Percentiles rank a stretch among this genome's conserved stretches.
phyloP scores from a whole-genome alignment of 2,888 invertebrate species.

The Drosophila neotestacea region DNA sequence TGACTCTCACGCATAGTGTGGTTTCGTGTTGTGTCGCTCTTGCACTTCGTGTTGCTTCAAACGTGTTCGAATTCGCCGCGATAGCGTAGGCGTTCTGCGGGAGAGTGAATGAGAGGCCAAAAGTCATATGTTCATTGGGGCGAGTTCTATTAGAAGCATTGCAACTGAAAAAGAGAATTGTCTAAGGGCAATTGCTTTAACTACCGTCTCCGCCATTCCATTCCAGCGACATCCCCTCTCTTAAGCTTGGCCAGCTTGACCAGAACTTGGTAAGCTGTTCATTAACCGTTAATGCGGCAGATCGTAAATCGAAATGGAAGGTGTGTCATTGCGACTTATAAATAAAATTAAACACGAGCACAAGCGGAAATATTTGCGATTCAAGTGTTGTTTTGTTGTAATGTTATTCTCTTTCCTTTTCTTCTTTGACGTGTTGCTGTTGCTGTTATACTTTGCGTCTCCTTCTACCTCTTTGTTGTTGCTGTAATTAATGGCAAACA shows the following conservation, averaged over 20 bases:
- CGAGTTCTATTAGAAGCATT: constrained; percentile 51
- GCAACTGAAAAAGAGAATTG: constrained; percentile 56
- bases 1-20: constrained; percentile 25
- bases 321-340: constrained; percentile 79
- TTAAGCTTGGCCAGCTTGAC: constrained; percentile 10
- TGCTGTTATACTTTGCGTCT: constrained; percentile 17
- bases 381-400: constrained; percentile 44
- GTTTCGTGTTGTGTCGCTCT: constrained; percentile 50
- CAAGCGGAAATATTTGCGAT: constrained; percentile 77
- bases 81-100: neutral
- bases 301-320: constrained; percentile 76
- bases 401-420: constrained; percentile 46
- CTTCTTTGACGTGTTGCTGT: constrained; percentile 50
- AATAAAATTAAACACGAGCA: constrained; percentile 78
- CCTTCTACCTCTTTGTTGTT: constrained; percentile 50
- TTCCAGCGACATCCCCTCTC: neutral
- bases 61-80: constrained; percentile 59
- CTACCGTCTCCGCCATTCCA: neutral
- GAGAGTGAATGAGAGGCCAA: constrained; percentile 7
- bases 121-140: constrained; percentile 45
- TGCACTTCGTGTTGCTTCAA: constrained; percentile 73
- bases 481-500: constrained; percentile 82
- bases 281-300: constrained; percentile 70
- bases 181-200: constrained; percentile 58
- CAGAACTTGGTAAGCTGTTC: constrained; percentile 55